phyloP scores from a whole-genome alignment of 2,797 vertebrate genomes.

The Arnoldichthys spilopterus region DNA sequence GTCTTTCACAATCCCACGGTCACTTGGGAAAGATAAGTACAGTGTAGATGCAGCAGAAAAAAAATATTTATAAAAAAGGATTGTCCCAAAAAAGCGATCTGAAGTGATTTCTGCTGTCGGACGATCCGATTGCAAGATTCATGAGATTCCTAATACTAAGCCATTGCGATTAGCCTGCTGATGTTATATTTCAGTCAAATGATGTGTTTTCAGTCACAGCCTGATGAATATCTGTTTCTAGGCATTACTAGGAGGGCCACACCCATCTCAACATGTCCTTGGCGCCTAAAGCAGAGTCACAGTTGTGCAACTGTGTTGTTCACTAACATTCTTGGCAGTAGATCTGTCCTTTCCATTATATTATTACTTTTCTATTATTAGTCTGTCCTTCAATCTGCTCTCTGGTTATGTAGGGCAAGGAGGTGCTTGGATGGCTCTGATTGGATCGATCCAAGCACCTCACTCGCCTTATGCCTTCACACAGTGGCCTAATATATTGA shows the following conservation, averaged over 20 bases:
- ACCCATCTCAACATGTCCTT: constrained; percentile 5
- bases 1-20: too few species aligned
- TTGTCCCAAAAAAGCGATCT: too few species aligned
- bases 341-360: constrained; percentile 56
- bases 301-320: constrained; percentile 24
- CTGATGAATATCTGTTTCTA: not conserved
- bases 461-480: constrained; percentile 11
- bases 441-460: constrained; percentile 45
- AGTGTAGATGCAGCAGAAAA: too few species aligned
- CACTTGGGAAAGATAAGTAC: too few species aligned
- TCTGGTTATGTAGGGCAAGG: constrained; percentile 51
- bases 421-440: constrained; percentile 58
- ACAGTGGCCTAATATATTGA: constrained; percentile 22
- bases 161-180: not conserved
- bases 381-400: constrained; percentile 66
- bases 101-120: not conserved
- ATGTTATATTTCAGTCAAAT: not conserved
- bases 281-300: constrained; percentile 20
- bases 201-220: not conserved
- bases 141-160: not conserved
- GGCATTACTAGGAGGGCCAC: not conserved
- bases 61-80: too few species aligned
- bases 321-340: constrained; percentile 54
- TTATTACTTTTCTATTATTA: constrained; percentile 69
- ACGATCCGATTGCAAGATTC: not conserved